Conservation (phyloP, 2,113 vertebrate species). For the Apus apus region DNA sequence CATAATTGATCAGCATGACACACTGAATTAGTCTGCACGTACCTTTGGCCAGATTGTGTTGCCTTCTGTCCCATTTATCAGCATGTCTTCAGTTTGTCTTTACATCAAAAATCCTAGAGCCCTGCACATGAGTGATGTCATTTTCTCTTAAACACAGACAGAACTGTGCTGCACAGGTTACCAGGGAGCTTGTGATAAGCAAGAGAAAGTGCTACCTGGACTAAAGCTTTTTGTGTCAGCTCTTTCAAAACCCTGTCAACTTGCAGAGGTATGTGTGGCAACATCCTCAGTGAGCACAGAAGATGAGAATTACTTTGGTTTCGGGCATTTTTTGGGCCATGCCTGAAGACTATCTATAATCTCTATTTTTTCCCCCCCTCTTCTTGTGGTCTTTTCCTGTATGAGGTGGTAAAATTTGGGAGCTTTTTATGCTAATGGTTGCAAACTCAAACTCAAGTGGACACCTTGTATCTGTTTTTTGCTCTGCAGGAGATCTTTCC, state of each 20-base stretch:
- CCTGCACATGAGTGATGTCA: accelerated
- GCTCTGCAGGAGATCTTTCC: background rate
- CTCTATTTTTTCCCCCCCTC: background rate
- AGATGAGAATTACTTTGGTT: background rate
- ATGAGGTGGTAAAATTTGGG: no score
- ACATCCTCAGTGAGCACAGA: background rate
- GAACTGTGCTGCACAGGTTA: background rate
- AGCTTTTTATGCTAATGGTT: no score
- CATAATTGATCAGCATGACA: no score
- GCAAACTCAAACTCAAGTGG: background rate
- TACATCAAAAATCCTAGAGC: background rate
- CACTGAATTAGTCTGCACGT: background rate
- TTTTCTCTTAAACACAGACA: background rate
- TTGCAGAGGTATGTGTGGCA: no score
- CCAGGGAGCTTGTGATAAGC: no score
- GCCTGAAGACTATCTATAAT: background rate
- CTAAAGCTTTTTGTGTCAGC: background rate
- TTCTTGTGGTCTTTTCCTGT: accelerated
- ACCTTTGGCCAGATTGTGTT: background rate
- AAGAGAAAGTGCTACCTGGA: background rate
- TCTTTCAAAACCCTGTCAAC: accelerated
- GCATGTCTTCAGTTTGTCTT: background rate
- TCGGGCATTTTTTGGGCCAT: background rate
- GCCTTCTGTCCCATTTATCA: background rate
- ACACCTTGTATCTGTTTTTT: no score